Evolutionary conservation across 2,113 vertebrate species (phyloP), one percentile per base, ranked within the genome.

Genomic region (Psittacula cyanocephala): DNA sequence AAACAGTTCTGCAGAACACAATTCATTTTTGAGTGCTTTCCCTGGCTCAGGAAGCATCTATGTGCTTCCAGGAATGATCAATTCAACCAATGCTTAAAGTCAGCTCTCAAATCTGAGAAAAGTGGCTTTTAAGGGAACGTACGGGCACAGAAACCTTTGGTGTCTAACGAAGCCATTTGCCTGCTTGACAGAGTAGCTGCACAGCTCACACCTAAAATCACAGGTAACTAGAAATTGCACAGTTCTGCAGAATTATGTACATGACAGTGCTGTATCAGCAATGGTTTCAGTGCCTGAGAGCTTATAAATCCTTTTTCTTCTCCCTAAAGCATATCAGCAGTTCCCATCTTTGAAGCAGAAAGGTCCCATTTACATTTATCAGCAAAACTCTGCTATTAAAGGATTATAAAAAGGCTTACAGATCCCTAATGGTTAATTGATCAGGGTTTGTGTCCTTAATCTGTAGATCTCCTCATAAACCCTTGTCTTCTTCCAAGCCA

Each of bases 351-450:
- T 52, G 85, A 97, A 93, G 92, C 64, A 74, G 65, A 85, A 74
- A 17, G 60, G 43, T 74, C 27, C 19, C 83, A 93, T 96, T 95
- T 96, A 88, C 88, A 94, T 94, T 97, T 91, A 95, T 96, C 94
- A 95, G 96, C 92, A 98, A 97, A 98, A 93, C 81, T 82, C 83
- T 37, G 64, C 75, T 43, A 49, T 97, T 97, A 96, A 96, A 96
- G 88, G 95, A 97, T 98, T 95, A 97, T 20, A 89, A 96, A 90
- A 91, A 91, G 65, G 78, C 76, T 95, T 91, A 96, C 22, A 78
- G 91, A 95, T 71, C 93, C 83, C 90, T 52, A 53, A 82, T 8
- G 28, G 91, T 52, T 96, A 96, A 97, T 60, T 97, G 96, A 98
- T 96, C 88, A 35, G 53, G 81, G 82, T 93, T 95, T 87, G 82